Percentiles rank a stretch among this genome's conserved stretches.
Conservation (phyloP, 2,113 vertebrate genomes). For the Cyrtonyx montezumae region DNA sequence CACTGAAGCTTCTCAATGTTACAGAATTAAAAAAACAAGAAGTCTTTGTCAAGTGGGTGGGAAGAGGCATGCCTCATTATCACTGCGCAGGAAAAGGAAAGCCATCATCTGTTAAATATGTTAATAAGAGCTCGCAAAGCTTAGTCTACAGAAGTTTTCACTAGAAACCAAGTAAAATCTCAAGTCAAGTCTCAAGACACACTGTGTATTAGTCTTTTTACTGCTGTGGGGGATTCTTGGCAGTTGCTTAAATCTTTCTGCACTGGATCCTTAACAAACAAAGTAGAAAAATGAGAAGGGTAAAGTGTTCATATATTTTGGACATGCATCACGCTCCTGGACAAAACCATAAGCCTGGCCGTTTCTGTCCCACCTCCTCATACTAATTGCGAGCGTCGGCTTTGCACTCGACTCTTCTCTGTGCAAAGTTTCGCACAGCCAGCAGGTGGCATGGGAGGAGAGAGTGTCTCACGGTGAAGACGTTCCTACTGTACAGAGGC, state of each 20-base stretch:
- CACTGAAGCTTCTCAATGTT: neutral
- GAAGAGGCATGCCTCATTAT: neutral
- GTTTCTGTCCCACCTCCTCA: neutral
- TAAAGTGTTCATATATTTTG: neutral
- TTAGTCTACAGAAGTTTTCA: neutral
- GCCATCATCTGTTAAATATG: neutral
- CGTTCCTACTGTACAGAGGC: fast-evolving
- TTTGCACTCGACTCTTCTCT: fast-evolving
- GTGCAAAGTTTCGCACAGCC: neutral
- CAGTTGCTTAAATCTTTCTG: neutral
- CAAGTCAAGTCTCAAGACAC: neutral
- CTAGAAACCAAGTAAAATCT: neutral
- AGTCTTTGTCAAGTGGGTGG: neutral
- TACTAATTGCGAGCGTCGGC: fast-evolving
- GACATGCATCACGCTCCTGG: neutral
- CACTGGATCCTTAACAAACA: neutral
- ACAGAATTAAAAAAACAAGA: neutral
- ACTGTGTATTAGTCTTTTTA: neutral
- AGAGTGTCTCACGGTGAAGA: neutral
- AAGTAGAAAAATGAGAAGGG: neutral
- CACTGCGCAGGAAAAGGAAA: neutral
- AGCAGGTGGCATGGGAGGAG: slow-evolving; percentile 46
- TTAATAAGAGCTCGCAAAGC: neutral
- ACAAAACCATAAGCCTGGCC: neutral
- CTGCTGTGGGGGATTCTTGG: fast-evolving